phyloP scores from a whole-genome alignment of 2,797 vertebrate genomes.

The Galago senegalensis region DNA sequence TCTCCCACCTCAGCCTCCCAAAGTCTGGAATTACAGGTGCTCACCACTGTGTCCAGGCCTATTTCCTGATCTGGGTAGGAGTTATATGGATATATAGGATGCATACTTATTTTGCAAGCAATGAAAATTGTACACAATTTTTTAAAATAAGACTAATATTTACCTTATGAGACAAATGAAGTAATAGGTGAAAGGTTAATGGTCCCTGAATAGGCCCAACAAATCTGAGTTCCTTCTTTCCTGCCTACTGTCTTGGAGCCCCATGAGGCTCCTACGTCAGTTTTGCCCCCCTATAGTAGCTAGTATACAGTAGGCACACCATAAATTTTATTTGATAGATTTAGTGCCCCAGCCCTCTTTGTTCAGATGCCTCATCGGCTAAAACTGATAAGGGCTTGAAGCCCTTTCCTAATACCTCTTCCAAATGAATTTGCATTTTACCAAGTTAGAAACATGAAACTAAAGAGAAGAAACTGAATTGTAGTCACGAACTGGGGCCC shows the following conservation, averaged over 20 bases:
- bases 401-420: not conserved
- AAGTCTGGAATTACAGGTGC: not conserved
- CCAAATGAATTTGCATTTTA: not conserved
- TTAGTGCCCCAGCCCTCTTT: not conserved
- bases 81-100: not conserved
- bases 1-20: not conserved
- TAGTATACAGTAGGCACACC: not conserved
- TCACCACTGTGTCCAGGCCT: not conserved
- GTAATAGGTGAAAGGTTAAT: not conserved
- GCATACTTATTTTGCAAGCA: not conserved
- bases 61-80: not conserved
- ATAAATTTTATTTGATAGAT: not conserved
- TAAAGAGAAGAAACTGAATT: slow-evolving; percentile 6
- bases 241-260: not conserved
- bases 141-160: not conserved
- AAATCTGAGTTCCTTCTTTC: not conserved
- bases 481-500: not conserved
- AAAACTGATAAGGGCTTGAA: not conserved
- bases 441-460: not conserved
- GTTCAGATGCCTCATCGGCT: not conserved
- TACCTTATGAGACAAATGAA: not conserved
- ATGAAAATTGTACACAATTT: not conserved
- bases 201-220: not conserved
- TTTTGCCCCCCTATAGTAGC: not conserved
- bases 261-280: not conserved